Evolutionary conservation across 2,797 vertebrate species (phyloP), one percentile per base, ranked within the genome.

Genomic region (Telmatherina bonti): DNA sequence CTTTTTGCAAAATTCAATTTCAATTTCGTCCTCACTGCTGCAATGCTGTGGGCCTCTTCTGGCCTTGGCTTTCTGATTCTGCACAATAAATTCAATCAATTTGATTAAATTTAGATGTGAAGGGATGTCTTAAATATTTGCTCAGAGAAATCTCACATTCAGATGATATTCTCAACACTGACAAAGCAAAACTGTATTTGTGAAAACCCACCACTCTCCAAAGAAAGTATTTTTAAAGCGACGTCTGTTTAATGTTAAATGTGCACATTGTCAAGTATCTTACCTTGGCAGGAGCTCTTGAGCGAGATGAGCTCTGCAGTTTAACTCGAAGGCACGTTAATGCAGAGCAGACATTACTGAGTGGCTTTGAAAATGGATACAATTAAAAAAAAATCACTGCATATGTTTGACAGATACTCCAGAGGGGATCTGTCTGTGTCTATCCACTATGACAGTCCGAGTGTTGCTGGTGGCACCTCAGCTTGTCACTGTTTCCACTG

Each of bases 201-300:
- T 71, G 31, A 57, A 72, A 63, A 62, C 38, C 30, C 62, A 68
- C 15, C 18, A 55, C 33, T 67, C 54, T 27, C 49, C 22, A 16
- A 27, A 62, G 60, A 65, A 55, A 79, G 72, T 57, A 69, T 67
- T 65, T 82, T 59, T 22, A 66, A 71, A 72, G 38, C 57, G 60
- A 78, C 57, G 43, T 47, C 55, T 70, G 57, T 38, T 47, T 73
- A 69, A 67, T 70, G 54, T 47, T 63, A 41, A 67, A 38, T 54
- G 52, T 81, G 52, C 55, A 54, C 10, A 20, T 58, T 78, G 63
- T 70, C 22, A 75, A 80, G 64, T 60, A 58, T 87, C 90, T 93
- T 92, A 93, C 91, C 91, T 92, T 85, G 59, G 49, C 74, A 79
- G 82, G 69, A 79, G 69, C 76, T 86, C 67, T 83, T 45, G 53